Evolutionary conservation across 2,797 vertebrate species (phyloP).

Genomic region (Galaxias olidus): DNA sequence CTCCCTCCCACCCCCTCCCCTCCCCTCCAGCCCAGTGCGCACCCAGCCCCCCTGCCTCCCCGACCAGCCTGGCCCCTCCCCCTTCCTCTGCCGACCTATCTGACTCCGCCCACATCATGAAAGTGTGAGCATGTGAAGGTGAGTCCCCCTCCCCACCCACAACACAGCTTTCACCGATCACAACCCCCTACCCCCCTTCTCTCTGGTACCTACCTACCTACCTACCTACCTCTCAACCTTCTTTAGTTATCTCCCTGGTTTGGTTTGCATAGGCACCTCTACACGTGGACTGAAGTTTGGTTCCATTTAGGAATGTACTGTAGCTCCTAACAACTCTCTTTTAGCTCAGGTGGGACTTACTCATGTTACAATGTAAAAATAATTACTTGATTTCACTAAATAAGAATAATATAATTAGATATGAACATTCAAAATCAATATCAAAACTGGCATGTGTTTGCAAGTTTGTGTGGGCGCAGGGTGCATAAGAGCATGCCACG

Average conservation of each 20-base stretch:
- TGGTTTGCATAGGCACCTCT: constrained; percentile 4
- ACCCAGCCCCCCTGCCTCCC: constrained; percentile 86
- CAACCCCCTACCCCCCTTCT: not conserved
- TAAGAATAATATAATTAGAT: too few species aligned
- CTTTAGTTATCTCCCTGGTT: constrained; percentile 20
- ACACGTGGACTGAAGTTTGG: not conserved
- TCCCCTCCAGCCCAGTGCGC: constrained; percentile 81
- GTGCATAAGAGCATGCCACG: too few species aligned
- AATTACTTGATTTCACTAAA: too few species aligned
- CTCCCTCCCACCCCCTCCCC: constrained; percentile 13
- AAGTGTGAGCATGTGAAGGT: constrained; percentile 82
- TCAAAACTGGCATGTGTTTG: too few species aligned
- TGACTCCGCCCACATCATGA: constrained; percentile 84
- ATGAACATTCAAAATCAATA: too few species aligned
- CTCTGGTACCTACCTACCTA: not conserved
- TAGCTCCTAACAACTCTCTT: too few species aligned
- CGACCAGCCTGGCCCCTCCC: constrained; percentile 84
- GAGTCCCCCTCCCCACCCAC: constrained; percentile 54
- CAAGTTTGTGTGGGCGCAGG: too few species aligned
- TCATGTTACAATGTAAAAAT: too few species aligned
- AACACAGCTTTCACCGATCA: constrained; percentile 27
- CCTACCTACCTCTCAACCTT: not conserved
- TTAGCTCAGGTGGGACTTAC: too few species aligned
- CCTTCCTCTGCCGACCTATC: constrained; percentile 76
- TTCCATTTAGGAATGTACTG: not conserved